Conservation (phyloP, 2,797 vertebrate species). For the Apodemus agrarius region DNA sequence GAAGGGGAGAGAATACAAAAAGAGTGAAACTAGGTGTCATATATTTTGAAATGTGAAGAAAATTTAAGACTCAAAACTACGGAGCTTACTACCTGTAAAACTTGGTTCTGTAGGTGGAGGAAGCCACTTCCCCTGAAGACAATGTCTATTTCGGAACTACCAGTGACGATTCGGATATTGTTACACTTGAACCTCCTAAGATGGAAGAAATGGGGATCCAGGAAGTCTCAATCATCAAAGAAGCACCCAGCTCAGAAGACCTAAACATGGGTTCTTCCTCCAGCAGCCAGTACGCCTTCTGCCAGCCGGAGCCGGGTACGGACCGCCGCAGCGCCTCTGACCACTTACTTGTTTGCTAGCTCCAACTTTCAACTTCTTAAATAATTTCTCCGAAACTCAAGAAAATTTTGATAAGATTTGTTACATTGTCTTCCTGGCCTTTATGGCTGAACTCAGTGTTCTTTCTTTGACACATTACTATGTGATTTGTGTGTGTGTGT, state of each 20-base stretch:
- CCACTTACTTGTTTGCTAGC: neutral
- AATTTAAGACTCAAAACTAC: slow-evolving; percentile 21
- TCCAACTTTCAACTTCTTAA: neutral
- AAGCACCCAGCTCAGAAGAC: slow-evolving; percentile 84
- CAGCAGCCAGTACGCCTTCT: slow-evolving; percentile 97
- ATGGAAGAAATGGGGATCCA: slow-evolving; percentile 88
- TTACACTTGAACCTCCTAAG: slow-evolving; percentile 93
- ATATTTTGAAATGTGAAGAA: slow-evolving; percentile 34
- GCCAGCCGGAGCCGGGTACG: slow-evolving; percentile 91
- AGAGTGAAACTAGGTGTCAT: neutral
- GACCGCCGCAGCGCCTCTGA: neutral
- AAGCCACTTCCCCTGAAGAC: slow-evolving; percentile 85
- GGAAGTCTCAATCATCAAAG: slow-evolving; percentile 83
- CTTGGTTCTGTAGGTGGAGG: slow-evolving; percentile 82
- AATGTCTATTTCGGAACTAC: slow-evolving; percentile 88
- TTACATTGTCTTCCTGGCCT: neutral
- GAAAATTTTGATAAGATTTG: neutral
- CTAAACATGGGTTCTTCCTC: slow-evolving; percentile 95
- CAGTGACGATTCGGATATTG: slow-evolving; percentile 97
- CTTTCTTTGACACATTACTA: neutral
- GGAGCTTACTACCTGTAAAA: slow-evolving; percentile 37
- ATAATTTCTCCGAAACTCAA: neutral
- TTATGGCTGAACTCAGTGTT: neutral
- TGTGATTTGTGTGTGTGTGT: neutral
- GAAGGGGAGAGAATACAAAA: neutral